Percentiles rank a stretch among this genome's conserved stretches.
phyloP scores from a whole-genome alignment of 35 echinoderm and acorn worm species.

The Strongylocentrotus purpuratus region DNA sequence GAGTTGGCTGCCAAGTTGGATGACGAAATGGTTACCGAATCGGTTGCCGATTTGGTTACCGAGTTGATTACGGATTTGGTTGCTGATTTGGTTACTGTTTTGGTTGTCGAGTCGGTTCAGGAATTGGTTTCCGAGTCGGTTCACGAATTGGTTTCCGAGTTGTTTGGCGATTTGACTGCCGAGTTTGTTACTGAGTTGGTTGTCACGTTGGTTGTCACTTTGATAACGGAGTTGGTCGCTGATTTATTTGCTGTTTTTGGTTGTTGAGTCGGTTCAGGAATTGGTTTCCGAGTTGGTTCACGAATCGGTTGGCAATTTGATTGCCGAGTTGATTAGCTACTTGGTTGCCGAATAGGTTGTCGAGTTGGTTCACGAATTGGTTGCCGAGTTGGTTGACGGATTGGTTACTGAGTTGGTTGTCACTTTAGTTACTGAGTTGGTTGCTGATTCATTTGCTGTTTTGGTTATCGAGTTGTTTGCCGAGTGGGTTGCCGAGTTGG shows the following conservation, averaged over 20 bases:
- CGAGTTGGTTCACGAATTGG: no score
- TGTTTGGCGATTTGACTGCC: background rate
- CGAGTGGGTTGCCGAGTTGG: background rate
- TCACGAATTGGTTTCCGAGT: background rate
- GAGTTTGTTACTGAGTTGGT: background rate
- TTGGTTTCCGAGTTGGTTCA: background rate
- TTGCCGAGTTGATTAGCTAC: background rate
- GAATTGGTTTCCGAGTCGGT: background rate
- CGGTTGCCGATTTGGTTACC: no score
- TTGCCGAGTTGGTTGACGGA: no score
- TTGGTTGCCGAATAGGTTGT: background rate
- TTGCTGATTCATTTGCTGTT: no score
- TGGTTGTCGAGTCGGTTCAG: background rate
- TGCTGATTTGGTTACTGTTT: background rate
- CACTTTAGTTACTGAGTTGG: no score
- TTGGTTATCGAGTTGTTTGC: no score
- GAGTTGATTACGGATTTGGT: background rate
- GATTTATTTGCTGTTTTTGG: background rate
- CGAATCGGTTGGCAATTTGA: background rate
- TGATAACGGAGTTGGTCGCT: background rate
- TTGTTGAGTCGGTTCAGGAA: background rate
- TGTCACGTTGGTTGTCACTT: background rate
- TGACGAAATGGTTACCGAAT: no score
- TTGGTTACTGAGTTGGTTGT: no score
- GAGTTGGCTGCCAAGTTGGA: no score